Evolutionary conservation across 2,113 vertebrate genomes (phyloP), one percentile per base, ranked within the genome.

Genomic region (Phocoena phocoena): DNA sequence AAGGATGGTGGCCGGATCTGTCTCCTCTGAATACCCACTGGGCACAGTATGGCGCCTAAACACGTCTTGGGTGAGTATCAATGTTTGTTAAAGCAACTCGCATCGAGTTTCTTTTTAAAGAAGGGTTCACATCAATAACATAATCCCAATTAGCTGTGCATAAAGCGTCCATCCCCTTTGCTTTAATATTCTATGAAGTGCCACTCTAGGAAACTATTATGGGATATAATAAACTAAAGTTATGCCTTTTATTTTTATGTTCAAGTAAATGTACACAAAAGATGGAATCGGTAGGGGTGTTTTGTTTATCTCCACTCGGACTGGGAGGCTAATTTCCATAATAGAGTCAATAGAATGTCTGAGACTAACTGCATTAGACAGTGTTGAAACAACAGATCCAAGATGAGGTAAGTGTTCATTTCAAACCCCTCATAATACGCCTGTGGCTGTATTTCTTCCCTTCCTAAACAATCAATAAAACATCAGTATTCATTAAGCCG

Each of bases 381-480:
- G 26, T 26, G 14, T 87, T 93, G 81, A 77, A 95, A 96, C 65
- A 90, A 95, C 53, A 89, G 80, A 80, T 44, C 84, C 76, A 92
- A 79, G 53, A 88, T 38, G 44, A 95, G 41, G 63, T 76, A 88
- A 86, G 53, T 70, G 33, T 33, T 96, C 67, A 88, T 76, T 96
- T 95, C 67, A 88, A 93, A 74, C 4, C 41, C 23, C 85, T 95
- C 84, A 93, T 88, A 95, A 90, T 92, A 96, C 92, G 93, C 47
- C 55, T 47, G 3, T 88, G 50, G 26, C 28, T 93, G 14, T 79
- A 87, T 80, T 80, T 95, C 18, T 89, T 71, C 31, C 95, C 36
- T 93, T 95, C 26, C 62, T 82, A 68, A 87, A 95, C 58, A 95
- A 89, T 96, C 93, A 90, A 85, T 92, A 88, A 90, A 81, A 74